Percentiles rank a stretch among this genome's conserved stretches.
These are phyloP conservation scores for Latheticus oryzae DNA, from an alignment of 2,888 invertebrate species.

Conservation along the genomic window DNA sequence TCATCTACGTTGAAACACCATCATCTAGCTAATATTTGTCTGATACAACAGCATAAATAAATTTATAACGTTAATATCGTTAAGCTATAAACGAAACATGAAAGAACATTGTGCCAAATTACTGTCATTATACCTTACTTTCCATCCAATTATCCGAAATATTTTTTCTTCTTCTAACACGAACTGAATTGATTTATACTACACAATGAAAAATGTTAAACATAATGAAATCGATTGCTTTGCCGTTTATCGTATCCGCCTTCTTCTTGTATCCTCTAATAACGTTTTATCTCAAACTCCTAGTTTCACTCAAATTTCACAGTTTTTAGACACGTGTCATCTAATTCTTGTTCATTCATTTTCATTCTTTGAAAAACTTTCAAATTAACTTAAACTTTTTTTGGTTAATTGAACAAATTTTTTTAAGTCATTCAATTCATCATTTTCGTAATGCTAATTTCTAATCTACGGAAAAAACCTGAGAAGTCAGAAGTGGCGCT, in stretches of 20 bases:
- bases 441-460: no score
- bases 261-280: conserved; percentile 26
- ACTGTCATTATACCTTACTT: neutral
- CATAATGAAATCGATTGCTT: conserved; percentile 15
- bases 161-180: conserved; percentile 2
- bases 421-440: no score
- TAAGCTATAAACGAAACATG: no score
- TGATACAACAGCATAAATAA: conserved; percentile 8
- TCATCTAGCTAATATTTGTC: conserved; percentile 2
- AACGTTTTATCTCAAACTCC: conserved; percentile 12
- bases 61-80: conserved; percentile 3
- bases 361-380: no score
- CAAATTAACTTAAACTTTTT: no score
- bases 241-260: conserved; percentile 21
- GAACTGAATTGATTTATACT: neutral
- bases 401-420: no score
- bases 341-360: no score
- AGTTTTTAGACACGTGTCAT: conserved; percentile 15
- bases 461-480: no score
- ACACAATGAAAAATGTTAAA: conserved; percentile 17
- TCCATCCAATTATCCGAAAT: no score
- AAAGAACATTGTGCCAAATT: conserved; percentile 3
- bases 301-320: conserved; percentile 12
- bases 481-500: no score
- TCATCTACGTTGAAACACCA: conserved; percentile 8